Conservation (phyloP, 2,797 vertebrate genomes). For the Argya squamiceps region DNA sequence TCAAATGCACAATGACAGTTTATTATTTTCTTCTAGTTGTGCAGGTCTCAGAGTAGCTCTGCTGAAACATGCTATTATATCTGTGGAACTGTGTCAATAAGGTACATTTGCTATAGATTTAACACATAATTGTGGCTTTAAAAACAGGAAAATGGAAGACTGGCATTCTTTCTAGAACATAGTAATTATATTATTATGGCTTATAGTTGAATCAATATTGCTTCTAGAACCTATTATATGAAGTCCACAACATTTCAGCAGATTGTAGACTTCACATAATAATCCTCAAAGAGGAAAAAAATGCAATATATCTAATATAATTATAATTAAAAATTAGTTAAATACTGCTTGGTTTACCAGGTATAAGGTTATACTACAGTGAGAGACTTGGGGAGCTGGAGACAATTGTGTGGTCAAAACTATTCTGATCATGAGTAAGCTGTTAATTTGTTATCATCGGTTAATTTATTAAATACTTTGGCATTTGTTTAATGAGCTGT, state of each 20-base stretch:
- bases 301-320: not conserved
- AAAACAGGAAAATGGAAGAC: not conserved
- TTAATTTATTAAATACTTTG: constrained; percentile 33
- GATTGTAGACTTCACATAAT: not conserved
- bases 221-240: not conserved
- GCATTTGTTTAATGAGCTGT: constrained; percentile 51
- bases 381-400: not conserved
- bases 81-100: not conserved
- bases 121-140: not conserved
- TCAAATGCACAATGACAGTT: not conserved
- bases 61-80: not conserved
- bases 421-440: constrained; percentile 30
- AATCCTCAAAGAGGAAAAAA: not conserved
- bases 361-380: not conserved
- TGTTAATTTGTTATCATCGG: constrained; percentile 32
- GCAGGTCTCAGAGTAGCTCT: not conserved
- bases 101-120: not conserved
- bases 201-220: not conserved
- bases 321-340: constrained; percentile 6
- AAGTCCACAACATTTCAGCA: not conserved
- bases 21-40: not conserved
- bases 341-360: not conserved
- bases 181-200: not conserved
- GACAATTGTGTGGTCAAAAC: constrained; percentile 37
- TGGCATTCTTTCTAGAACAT: not conserved